Percentiles rank a stretch among this genome's conserved stretches.
Evolutionary conservation across 2,888 invertebrate genomes (phyloP).

Genomic region (Drosophila mayaguana): DNA sequence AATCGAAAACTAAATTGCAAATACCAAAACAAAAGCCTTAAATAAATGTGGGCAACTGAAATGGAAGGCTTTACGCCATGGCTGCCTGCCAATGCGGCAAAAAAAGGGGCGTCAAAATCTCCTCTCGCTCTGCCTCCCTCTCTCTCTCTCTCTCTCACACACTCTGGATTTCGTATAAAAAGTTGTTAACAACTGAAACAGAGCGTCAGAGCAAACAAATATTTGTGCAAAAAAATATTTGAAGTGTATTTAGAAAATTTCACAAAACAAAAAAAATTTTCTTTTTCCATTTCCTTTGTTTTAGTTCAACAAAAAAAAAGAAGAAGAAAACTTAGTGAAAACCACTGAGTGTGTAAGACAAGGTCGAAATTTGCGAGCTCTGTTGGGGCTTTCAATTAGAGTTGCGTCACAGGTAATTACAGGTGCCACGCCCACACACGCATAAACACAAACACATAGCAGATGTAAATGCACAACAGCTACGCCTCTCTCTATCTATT

Average conservation of each 20-base stretch:
- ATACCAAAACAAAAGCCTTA: slow-evolving; percentile 66
- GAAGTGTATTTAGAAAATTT: slow-evolving; percentile 37
- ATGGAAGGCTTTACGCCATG: slow-evolving; percentile 53
- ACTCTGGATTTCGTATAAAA: slow-evolving; percentile 55
- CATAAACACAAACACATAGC: slow-evolving; percentile 16
- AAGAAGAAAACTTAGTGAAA: not conserved
- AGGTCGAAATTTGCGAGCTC: slow-evolving; percentile 35
- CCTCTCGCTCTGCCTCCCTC: not conserved
- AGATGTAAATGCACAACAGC: slow-evolving; percentile 32
- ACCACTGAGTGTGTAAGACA: slow-evolving; percentile 23
- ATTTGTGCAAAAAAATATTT: slow-evolving; percentile 62
- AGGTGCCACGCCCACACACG: slow-evolving; percentile 13
- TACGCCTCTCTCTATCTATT: not conserved
- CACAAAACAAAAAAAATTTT: not conserved
- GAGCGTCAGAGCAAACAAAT: slow-evolving; percentile 41
- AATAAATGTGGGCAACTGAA: slow-evolving; percentile 47
- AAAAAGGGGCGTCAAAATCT: slow-evolving; percentile 38
- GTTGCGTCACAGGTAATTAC: slow-evolving; percentile 36
- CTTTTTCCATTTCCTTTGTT: slow-evolving; percentile 4
- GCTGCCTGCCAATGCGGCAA: slow-evolving; percentile 60
- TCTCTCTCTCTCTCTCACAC: not conserved
- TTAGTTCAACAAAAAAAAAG: not conserved
- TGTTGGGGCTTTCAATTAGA: slow-evolving; percentile 43
- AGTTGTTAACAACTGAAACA: slow-evolving; percentile 56
- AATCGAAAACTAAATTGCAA: slow-evolving; percentile 52